Conservation (phyloP, 2,888 invertebrate species). For the Lamproptera curius region DNA sequence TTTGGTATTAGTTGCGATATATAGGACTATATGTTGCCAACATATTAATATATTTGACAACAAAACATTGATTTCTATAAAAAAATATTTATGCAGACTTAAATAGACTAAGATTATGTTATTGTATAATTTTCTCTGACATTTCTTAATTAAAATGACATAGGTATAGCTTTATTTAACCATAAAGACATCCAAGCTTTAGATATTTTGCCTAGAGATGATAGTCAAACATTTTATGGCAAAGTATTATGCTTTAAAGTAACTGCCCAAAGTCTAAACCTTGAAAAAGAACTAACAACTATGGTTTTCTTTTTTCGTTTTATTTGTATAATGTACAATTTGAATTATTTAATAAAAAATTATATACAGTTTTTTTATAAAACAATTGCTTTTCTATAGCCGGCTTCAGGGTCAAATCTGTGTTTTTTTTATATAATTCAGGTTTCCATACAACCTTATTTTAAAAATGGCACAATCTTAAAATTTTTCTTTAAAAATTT, state of each 20-base stretch:
- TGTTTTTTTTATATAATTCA: background rate
- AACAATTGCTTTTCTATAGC: background rate
- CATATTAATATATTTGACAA: slow-evolving; percentile 35
- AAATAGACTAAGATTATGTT: background rate
- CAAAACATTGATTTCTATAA: slow-evolving; percentile 12
- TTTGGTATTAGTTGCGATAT: slow-evolving; percentile 43
- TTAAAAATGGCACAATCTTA: background rate
- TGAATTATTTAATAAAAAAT: too few relatives aligned
- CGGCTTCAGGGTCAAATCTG: slow-evolving; percentile 8
- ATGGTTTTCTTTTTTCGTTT: too few relatives aligned
- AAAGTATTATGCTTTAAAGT: too few relatives aligned
- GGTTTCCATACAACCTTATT: background rate
- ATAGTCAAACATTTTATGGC: too few relatives aligned
- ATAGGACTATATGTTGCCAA: slow-evolving; percentile 35
- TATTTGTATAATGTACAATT: too few relatives aligned
- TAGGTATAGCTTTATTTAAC: too few relatives aligned
- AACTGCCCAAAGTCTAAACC: too few relatives aligned
- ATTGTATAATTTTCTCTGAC: slow-evolving; percentile 1
- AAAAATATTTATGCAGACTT: slow-evolving; percentile 12
- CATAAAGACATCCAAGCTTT: too few relatives aligned
- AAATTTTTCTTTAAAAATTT: background rate
- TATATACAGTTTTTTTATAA: too few relatives aligned
- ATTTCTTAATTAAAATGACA: too few relatives aligned
- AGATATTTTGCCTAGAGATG: too few relatives aligned
- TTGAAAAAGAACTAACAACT: too few relatives aligned